These are phyloP conservation scores for Lithophane leautieri DNA, from an alignment of 2,888 invertebrate genomes.

Conservation along the genomic window DNA sequence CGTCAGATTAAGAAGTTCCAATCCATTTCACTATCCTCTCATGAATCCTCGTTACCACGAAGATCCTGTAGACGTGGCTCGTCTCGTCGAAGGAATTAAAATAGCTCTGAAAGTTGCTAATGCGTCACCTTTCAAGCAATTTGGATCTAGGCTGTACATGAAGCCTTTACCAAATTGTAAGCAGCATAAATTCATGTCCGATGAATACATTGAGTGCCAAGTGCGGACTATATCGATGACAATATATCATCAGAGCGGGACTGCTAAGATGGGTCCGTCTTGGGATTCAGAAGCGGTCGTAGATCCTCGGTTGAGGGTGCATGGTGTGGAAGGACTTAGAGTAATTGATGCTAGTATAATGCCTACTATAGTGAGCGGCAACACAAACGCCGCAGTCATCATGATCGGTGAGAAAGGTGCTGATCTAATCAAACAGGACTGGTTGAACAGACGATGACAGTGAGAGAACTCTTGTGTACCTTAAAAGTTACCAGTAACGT, in stretches of 20 bases:
- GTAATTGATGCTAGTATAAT: conserved; percentile 97
- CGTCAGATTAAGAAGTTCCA: conserved; percentile 93
- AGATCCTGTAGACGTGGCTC: conserved; percentile 94
- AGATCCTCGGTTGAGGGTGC: conserved; percentile 94
- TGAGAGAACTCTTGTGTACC: conserved; percentile 52
- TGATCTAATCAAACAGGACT: conserved; percentile 96
- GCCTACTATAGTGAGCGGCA: conserved; percentile 97
- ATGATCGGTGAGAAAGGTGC: conserved; percentile 98
- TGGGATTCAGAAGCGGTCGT: conserved; percentile 95
- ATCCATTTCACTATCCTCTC: conserved; percentile 96
- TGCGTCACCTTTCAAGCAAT: conserved; percentile 94
- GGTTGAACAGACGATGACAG: conserved; percentile 89
- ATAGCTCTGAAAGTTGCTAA: conserved; percentile 93
- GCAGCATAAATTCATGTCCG: conserved; percentile 93
- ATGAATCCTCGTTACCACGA: conserved; percentile 98
- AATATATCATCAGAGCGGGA: conserved; percentile 97
- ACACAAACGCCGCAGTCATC: conserved; percentile 97
- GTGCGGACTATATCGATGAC: conserved; percentile 96
- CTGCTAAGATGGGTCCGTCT: conserved; percentile 96
- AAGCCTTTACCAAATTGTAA: conserved; percentile 95
- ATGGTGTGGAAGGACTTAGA: conserved; percentile 94
- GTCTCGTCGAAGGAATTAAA: conserved; percentile 96
- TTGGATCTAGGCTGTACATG: conserved; percentile 94
- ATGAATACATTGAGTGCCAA: conserved; percentile 96
- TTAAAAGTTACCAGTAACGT: conserved; percentile 65